Base-by-base conservation (phyloP, 2,888 invertebrate species). In the Cephus runcator region DNA sequence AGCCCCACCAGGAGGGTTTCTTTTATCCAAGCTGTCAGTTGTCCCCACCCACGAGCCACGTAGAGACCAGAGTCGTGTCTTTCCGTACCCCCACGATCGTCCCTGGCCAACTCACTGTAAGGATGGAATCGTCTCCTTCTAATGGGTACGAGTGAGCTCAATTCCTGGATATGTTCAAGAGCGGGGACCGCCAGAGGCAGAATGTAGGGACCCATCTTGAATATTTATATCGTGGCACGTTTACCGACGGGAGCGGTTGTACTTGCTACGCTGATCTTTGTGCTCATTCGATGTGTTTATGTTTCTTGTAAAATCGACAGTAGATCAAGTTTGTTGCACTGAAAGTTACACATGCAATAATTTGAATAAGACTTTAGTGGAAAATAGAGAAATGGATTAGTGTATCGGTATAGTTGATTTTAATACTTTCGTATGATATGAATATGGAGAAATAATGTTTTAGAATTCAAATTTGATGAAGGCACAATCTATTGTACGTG, bases 181-280 rank as follows among this genome's bases (percentile, higher is more conserved):
- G 56, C 71, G 71, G 71, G 71, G 33, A 33, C 33, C 34, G 71
- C 23, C 33, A 80, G 81, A 76, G 80, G 75, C 71, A 75, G 77
- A 77, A 36, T 15, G 79, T 33, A 83, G 83, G 82, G 83, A 84
- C 81, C 85, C 86, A 88, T 86, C 84, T 85, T 84, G 86, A 88
- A 88, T 88, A 87, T 88, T 88, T 87, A 87, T 88, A 88, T 88
- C 88, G 85, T 77, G 81, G 81, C 79, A 79, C 80, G 76, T 76
- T 76, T 74, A 69, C 76, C 78, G 78, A 73, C 76, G 79, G 73
- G 56, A 34, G 34, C 74, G 15, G 71, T 36, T 56, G 33, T 34
- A 40, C 1, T 71, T 34, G 77, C 75, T 75, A 69, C 78, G 76
- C 77, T 74, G 73, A 78, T 78, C 78, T 78, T 76, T 78, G 78